Base-by-base conservation (phyloP, 1,140 invertebrate genomes). In the Bombus consobrinus region DNA sequence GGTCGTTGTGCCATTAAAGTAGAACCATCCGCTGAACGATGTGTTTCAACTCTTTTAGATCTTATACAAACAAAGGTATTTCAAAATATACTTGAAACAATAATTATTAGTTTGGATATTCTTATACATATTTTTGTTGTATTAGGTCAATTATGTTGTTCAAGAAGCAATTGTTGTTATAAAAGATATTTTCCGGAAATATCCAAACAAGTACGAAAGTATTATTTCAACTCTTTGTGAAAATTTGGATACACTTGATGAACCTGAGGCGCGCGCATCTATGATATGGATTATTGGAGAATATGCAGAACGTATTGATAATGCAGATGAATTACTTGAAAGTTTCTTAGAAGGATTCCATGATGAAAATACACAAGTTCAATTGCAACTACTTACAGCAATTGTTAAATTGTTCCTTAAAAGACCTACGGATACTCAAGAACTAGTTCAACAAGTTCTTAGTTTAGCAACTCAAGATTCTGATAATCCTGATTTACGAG, bases 211-310 rank as follows among this genome's bases (percentile, higher is more conserved):
- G 95, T 99, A 99, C 93, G 99, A 99, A 95, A 99, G 98, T 93
- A 99, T 99, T 93, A 99, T 99, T 93, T 99, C 99, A 74, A 99
- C 99, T 0, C 95, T 99, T 0, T 99, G 99, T 95, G 99, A 99
- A 95, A 99, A 99, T 96, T 95, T 99, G 80, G 99, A 99, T 93
- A 99, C 99, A 0, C 94, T 99, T 73, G 99, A 99, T 95, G 99
- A 99, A 93, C 99, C 99, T 1, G 99, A 99, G 95, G 99, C 99
- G 0, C 97, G 99, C 91, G 99, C 99, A 22, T 99, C 99, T 0
- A 99, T 99, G 99, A 99, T 99, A 88, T 99, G 99, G 99, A 99
- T 99, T 88, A 99, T 99, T 94, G 99, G 99, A 88, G 98, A 99
- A 94, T 99, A 99, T 95, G 99, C 99, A 1, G 99, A 99, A 93